phyloP scores from a whole-genome alignment of 2,113 vertebrate species.

The Macaca mulatta region DNA sequence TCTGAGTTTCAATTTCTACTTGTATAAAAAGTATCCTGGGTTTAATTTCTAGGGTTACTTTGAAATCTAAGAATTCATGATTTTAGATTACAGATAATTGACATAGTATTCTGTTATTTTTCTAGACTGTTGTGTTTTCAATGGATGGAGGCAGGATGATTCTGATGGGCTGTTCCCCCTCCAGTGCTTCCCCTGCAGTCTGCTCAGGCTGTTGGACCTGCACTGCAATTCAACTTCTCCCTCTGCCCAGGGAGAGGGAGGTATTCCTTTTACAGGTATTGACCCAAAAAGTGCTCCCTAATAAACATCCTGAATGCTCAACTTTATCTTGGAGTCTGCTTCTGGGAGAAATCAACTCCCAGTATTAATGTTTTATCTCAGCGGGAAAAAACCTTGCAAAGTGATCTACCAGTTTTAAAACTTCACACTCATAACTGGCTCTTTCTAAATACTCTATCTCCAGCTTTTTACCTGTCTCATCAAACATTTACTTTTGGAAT shows the following conservation, averaged over 20 bases:
- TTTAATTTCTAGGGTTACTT: neutral
- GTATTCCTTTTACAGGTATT: neutral
- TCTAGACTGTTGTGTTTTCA: neutral
- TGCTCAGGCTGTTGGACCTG: neutral
- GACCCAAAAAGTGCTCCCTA: neutral
- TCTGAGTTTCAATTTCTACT: neutral
- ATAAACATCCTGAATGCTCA: neutral
- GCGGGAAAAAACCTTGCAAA: neutral
- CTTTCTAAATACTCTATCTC: neutral
- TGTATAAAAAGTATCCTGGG: neutral
- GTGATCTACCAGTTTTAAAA: constrained; percentile 29
- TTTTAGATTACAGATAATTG: neutral
- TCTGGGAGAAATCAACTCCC: neutral
- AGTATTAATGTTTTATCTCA: neutral
- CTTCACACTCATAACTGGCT: neutral
- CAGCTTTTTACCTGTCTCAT: neutral
- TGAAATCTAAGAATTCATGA: neutral
- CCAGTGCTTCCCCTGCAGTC: neutral
- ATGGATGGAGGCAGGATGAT: neutral
- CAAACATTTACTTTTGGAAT: neutral
- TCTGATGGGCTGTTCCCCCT: neutral
- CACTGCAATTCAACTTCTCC: neutral
- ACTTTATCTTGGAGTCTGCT: neutral
- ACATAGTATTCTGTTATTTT: neutral
- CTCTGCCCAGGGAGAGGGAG: neutral